Evolutionary conservation across 2,797 vertebrate species (phyloP).

Genomic region (Microhierax caerulescens): DNA sequence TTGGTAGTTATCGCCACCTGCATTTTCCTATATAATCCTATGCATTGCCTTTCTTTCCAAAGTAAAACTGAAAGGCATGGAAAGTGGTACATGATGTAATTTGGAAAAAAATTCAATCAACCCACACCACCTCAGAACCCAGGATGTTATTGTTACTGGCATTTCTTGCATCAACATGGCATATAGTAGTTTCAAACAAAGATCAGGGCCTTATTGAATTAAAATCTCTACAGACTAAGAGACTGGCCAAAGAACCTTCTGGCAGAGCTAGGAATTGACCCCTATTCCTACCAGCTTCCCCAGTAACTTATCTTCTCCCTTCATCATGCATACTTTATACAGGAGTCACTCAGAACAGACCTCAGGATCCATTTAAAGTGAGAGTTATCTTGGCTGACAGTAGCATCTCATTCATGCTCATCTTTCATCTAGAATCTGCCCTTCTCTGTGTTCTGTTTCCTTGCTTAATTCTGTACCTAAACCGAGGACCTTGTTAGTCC

Average conservation of each 20-base stretch:
- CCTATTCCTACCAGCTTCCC: not conserved
- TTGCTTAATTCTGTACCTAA: not conserved
- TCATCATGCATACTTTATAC: rapidly evolving
- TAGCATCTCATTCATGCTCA: not conserved
- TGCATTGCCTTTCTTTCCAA: not conserved
- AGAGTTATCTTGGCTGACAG: not conserved
- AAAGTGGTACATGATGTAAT: not conserved
- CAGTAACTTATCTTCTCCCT: not conserved
- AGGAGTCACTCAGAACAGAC: not conserved
- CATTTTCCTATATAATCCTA: not conserved
- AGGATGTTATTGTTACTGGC: not conserved
- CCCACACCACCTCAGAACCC: not conserved
- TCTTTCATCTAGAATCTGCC: not conserved
- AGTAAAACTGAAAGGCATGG: not conserved
- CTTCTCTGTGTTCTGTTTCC: not conserved
- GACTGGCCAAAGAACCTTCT: not conserved
- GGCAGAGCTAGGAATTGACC: not conserved
- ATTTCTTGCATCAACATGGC: not conserved
- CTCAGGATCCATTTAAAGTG: not conserved
- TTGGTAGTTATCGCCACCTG: not conserved
- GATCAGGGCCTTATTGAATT: not conserved
- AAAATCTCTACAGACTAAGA: not conserved
- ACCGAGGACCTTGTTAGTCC: not conserved
- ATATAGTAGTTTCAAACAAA: not conserved
- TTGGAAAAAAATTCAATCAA: not conserved